Conservation (phyloP, 2,888 invertebrate species). For the Callosobruchus maculatus region DNA sequence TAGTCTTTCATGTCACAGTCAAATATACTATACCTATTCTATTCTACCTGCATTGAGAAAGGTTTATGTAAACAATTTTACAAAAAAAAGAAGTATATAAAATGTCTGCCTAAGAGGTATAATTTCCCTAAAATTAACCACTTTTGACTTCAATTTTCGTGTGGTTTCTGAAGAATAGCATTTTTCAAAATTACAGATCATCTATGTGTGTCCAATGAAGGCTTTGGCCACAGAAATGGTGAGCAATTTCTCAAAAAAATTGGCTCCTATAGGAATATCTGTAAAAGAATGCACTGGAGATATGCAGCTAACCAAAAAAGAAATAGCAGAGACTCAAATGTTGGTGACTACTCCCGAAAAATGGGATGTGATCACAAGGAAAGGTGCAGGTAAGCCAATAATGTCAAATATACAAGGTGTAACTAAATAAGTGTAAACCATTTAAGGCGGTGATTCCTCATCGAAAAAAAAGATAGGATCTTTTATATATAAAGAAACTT, state of each 20-base stretch:
- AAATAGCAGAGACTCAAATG: constrained; percentile 95
- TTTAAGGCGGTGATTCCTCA: too few relatives aligned
- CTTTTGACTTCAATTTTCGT: too few relatives aligned
- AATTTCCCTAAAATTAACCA: too few relatives aligned
- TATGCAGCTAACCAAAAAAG: constrained; percentile 92
- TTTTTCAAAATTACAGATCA: constrained; percentile 61
- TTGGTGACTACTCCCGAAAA: constrained; percentile 98
- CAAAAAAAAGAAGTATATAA: too few relatives aligned
- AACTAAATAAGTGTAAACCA: too few relatives aligned
- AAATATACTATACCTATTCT: too few relatives aligned
- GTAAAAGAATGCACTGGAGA: constrained; percentile 97
- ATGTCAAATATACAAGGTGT: constrained; percentile 20
- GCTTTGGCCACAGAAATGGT: constrained; percentile 99
- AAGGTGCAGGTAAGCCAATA: constrained; percentile 65
- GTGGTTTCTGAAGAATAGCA: neutral
- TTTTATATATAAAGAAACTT: too few relatives aligned
- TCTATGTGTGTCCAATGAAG: constrained; percentile 99
- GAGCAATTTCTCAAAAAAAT: constrained; percentile 79
- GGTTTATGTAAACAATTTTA: too few relatives aligned
- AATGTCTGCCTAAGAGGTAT: too few relatives aligned
- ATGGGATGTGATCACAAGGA: constrained; percentile 98
- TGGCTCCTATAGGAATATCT: constrained; percentile 71
- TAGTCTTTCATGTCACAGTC: too few relatives aligned
- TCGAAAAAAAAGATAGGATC: too few relatives aligned
- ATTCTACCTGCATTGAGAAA: too few relatives aligned